phyloP scores from a whole-genome alignment of 2,113 vertebrate genomes.

The Recurvirostra avosetta region DNA sequence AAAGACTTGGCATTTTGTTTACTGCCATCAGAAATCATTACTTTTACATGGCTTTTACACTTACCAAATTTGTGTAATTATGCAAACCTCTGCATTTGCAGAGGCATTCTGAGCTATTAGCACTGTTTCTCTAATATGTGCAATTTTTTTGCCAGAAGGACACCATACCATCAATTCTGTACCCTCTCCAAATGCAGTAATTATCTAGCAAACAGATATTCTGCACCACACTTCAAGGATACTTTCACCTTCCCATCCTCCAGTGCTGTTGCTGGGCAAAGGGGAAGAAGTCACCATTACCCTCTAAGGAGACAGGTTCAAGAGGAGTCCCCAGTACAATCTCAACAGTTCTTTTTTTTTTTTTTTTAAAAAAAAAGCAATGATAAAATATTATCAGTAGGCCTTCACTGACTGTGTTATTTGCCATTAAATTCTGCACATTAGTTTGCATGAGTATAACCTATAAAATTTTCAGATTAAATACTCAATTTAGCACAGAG shows the following conservation, averaged over 20 bases:
- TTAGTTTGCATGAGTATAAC: neutral
- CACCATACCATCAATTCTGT: constrained; percentile 23
- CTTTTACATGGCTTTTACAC: neutral
- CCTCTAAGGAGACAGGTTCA: neutral
- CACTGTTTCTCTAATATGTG: neutral
- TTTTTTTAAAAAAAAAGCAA: neutral
- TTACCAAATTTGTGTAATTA: neutral
- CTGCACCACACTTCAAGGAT: constrained; percentile 1
- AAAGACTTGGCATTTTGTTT: neutral
- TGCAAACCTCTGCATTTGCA: neutral
- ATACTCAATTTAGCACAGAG: neutral
- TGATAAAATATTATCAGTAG: neutral
- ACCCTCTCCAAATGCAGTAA: constrained; percentile 20
- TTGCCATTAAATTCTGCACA: neutral
- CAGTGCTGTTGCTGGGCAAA: neutral
- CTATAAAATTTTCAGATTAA: neutral
- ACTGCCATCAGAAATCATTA: neutral
- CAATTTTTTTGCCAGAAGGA: neutral
- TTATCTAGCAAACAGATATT: constrained; percentile 32
- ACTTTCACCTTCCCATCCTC: constrained; percentile 8
- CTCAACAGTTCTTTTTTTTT: neutral
- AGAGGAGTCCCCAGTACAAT: neutral
- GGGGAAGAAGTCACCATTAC: neutral
- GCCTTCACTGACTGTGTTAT: neutral
- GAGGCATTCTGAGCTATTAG: neutral